A percentile compares a stretch with the other conserved stretches of the same genome.
These are phyloP conservation scores for Taenaris catops DNA, from an alignment of 2,888 invertebrate genomes.

Conservation along the genomic window DNA sequence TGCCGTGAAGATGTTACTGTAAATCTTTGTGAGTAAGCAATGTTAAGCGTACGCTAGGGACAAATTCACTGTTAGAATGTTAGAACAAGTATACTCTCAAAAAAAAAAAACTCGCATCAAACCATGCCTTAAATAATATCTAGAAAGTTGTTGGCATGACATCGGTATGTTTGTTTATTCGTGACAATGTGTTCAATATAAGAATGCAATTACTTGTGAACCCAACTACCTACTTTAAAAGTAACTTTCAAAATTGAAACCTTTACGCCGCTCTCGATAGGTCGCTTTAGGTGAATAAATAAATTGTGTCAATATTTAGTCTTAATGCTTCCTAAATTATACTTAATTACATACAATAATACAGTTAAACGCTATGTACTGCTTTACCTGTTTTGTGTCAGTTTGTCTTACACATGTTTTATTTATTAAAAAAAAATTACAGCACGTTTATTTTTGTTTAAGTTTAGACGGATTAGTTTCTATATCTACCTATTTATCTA, in stretches of 20 bases:
- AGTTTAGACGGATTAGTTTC: no score
- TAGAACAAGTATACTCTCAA: slow-evolving; percentile 44
- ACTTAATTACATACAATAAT: no score
- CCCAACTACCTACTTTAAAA: slow-evolving; percentile 44
- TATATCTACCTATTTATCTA: no score
- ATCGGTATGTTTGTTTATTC: slow-evolving; percentile 38
- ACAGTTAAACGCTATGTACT: no score
- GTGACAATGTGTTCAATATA: slow-evolving; percentile 15
- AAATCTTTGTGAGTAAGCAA: slow-evolving; percentile 43
- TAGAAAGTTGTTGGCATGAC: slow-evolving; percentile 61
- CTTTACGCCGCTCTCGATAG: slow-evolving; percentile 55
- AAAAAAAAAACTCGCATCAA: slow-evolving; percentile 36
- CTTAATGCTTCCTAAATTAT: no score
- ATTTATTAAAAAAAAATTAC: no score
- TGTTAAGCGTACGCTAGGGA: slow-evolving; percentile 38
- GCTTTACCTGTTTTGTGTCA: background rate
- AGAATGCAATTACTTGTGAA: slow-evolving; percentile 22
- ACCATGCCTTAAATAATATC: slow-evolving; percentile 59
- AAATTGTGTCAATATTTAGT: slow-evolving; percentile 3
- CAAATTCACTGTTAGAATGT: slow-evolving; percentile 45
- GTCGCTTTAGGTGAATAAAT: slow-evolving; percentile 34
- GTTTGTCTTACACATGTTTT: no score
- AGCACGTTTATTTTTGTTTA: no score
- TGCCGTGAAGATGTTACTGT: slow-evolving; percentile 26
- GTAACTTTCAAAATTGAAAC: slow-evolving; percentile 37